Evolutionary conservation across 2,888 invertebrate species (phyloP).

Genomic region (Heteromurus nitidus): DNA sequence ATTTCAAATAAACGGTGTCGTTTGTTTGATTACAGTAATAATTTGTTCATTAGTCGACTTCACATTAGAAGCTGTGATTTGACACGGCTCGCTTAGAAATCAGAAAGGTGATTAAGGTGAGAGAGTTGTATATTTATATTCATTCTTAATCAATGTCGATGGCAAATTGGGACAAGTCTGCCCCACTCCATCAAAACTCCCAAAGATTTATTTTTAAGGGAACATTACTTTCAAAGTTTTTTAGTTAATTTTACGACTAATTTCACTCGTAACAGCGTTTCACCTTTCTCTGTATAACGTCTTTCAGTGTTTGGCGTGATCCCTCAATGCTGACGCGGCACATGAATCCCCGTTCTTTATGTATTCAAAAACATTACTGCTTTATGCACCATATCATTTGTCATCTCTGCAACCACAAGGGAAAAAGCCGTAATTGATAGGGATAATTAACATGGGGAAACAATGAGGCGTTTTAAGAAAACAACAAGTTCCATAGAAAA

Average conservation of each 20-base stretch:
- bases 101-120: conserved; percentile 12
- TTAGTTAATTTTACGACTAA: not conserved
- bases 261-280: too few species aligned
- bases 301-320: not conserved
- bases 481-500: conserved; percentile 36
- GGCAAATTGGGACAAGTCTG: too few species aligned
- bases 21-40: conserved; percentile 33
- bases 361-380: too few species aligned
- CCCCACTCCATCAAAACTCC: too few species aligned
- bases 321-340: not conserved
- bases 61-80: not conserved
- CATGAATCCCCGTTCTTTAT: too few species aligned
- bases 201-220: too few species aligned
- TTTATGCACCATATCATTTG: conserved; percentile 43
- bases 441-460: conserved; percentile 50
- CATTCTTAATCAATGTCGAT: too few species aligned
- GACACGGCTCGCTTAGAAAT: not conserved
- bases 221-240: too few species aligned
- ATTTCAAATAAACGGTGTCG: conserved; percentile 2
- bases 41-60: conserved; percentile 1
- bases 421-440: conserved; percentile 47
- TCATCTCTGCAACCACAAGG: conserved; percentile 43
- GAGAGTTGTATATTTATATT: too few species aligned
- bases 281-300: not conserved
- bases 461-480: conserved; percentile 36